Evolutionary conservation across 2,888 invertebrate species (phyloP).

Genomic region (Eupeodes latifasciatus): DNA sequence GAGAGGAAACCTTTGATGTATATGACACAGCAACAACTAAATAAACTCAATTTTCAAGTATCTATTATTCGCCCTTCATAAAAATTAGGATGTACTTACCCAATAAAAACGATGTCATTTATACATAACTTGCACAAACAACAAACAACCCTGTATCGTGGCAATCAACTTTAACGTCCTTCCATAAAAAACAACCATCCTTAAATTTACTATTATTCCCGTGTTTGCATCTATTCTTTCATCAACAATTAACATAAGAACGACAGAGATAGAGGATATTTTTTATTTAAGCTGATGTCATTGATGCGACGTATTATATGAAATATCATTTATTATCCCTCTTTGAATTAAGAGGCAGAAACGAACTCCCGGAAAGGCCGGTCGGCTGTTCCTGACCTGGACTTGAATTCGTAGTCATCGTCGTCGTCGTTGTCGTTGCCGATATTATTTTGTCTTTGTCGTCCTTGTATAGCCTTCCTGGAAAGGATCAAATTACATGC

Average conservation of each 20-base stretch:
- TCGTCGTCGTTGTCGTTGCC: conserved; percentile 2
- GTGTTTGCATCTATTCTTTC: conserved; percentile 24
- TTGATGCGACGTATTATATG: conserved; percentile 36
- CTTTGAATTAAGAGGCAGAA: conserved; percentile 76
- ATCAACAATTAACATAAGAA: conserved; percentile 7
- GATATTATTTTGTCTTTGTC: conserved; percentile 9
- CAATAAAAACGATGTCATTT: conserved; percentile 70
- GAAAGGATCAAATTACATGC: conserved; percentile 75
- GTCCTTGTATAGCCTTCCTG: conserved; percentile 60
- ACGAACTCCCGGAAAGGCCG: conserved; percentile 73
- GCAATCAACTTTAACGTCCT: conserved; percentile 63
- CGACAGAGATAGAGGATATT: conserved; percentile 22
- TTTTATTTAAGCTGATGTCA: conserved; percentile 46
- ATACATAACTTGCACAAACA: conserved; percentile 47
- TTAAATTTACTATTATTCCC: conserved; percentile 27
- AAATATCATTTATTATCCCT: conserved; percentile 66
- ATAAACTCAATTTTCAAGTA: background rate
- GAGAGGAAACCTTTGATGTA: background rate
- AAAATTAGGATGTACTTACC: conserved; percentile 40
- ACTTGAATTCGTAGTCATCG: conserved; percentile 28
- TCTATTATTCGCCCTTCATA: conserved; percentile 37
- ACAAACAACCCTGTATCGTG: conserved; percentile 55
- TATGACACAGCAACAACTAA: background rate
- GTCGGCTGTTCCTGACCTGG: conserved; percentile 57
- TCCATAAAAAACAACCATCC: conserved; percentile 50